A percentile compares a stretch with the other conserved stretches of the same genome.
Evolutionary conservation across 2,797 vertebrate genomes (phyloP).

Genomic region (Nothura maculosa): DNA sequence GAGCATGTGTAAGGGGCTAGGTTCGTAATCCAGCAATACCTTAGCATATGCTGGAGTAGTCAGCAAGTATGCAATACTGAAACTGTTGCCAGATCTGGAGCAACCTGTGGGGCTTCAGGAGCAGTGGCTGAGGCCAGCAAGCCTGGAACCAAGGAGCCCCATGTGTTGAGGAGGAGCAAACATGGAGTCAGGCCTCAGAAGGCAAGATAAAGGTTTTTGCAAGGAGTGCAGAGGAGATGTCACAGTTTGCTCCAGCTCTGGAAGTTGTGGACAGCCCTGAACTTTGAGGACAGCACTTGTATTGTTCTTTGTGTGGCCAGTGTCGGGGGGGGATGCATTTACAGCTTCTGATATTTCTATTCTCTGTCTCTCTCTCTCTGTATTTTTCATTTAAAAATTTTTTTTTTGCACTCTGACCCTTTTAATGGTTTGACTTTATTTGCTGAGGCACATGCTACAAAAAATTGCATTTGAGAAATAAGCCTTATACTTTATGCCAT

Average conservation of each 20-base stretch:
- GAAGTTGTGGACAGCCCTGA: not conserved
- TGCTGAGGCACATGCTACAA: not conserved
- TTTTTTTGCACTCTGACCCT: not conserved
- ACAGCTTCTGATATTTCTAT: not conserved
- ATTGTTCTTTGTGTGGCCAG: not conserved
- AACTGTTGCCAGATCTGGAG: conserved; percentile 48
- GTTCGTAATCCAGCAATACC: conserved; percentile 44
- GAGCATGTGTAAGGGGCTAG: conserved; percentile 5
- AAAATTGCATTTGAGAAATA: not conserved
- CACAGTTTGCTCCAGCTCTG: not conserved
- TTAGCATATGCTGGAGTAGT: conserved; percentile 13
- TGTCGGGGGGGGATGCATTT: not conserved
- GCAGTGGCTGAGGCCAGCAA: too few relatives aligned
- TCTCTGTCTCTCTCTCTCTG: not conserved
- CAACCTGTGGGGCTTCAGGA: not conserved
- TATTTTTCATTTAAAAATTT: too few relatives aligned
- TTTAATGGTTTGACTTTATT: not conserved
- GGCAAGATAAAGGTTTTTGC: not conserved
- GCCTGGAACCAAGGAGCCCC: not conserved
- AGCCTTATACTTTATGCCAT: not conserved
- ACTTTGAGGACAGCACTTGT: not conserved
- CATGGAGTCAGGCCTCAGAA: not conserved
- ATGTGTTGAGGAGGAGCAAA: not conserved
- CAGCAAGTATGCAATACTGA: conserved; percentile 27
- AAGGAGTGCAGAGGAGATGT: not conserved